phyloP scores from a whole-genome alignment of 2,113 vertebrate genomes.

The Chaetodon auriga region DNA sequence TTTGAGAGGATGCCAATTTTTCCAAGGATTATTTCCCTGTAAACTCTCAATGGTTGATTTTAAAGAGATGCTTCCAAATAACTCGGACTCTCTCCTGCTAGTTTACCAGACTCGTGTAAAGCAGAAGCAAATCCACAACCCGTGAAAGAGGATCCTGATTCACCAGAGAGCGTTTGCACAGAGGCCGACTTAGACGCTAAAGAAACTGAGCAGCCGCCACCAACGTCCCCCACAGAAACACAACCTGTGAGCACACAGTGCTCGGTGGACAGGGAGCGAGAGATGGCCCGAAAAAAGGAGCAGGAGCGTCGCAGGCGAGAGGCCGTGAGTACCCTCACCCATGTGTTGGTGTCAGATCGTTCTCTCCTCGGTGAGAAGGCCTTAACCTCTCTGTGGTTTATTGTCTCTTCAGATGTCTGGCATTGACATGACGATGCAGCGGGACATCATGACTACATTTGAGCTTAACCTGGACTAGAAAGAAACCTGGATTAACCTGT shows the following conservation, averaged over 20 bases:
- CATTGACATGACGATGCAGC: constrained; percentile 91
- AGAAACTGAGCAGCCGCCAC: constrained; percentile 31
- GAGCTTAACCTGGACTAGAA: constrained; percentile 89
- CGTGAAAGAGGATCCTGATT: constrained; percentile 40
- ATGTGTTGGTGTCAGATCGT: background rate
- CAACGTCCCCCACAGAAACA: constrained; percentile 47
- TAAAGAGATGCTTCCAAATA: background rate
- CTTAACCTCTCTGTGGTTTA: background rate
- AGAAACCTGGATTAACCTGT: background rate
- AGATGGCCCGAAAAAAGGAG: constrained; percentile 89
- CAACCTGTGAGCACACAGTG: constrained; percentile 48
- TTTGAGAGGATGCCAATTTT: background rate
- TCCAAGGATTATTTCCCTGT: background rate
- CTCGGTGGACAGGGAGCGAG: constrained; percentile 78
- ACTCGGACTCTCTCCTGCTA: constrained; percentile 32
- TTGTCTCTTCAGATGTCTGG: constrained; percentile 84
- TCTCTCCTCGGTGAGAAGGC: accelerated
- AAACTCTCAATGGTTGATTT: too few species aligned
- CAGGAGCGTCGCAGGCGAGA: constrained; percentile 91
- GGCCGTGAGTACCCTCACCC: constrained; percentile 86
- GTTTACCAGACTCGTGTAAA: constrained; percentile 39
- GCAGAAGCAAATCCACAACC: constrained; percentile 30
- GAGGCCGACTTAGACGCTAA: constrained; percentile 38
- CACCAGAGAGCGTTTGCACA: constrained; percentile 47
- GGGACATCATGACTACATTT: constrained; percentile 92